These are phyloP conservation scores for Probaryconus sp. DNA, from an alignment of 1,140 invertebrate genomes.

Conservation along the genomic window DNA sequence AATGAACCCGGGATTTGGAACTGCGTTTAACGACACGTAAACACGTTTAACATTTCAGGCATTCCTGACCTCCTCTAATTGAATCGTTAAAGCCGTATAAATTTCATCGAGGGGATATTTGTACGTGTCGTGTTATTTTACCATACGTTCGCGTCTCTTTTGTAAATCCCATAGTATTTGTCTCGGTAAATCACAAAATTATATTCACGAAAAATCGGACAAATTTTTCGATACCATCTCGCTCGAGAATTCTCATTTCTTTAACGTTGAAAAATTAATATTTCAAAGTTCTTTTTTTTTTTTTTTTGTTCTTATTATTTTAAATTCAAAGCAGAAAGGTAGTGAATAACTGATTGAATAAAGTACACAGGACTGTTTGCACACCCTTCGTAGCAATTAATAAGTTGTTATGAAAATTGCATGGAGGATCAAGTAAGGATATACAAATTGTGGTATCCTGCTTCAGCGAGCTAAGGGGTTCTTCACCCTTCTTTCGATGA, in stretches of 20 bases:
- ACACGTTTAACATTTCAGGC: conserved; percentile 4
- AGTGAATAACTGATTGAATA: conserved; percentile 33
- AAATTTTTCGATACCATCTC: too few relatives aligned
- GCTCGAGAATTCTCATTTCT: too few relatives aligned
- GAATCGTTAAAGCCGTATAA: conserved; percentile 40
- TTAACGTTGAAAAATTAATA: conserved; percentile 20
- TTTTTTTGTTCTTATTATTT: too few relatives aligned
- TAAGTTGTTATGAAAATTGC: conserved; percentile 53
- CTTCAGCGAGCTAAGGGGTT: conserved; percentile 43
- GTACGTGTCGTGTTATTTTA: too few relatives aligned
- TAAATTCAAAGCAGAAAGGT: conserved; percentile 4
- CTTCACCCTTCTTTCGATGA: conserved; percentile 54
- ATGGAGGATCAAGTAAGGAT: conserved; percentile 19
- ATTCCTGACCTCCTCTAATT: conserved; percentile 14
- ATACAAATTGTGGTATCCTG: conserved; percentile 45
- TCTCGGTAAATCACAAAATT: too few relatives aligned
- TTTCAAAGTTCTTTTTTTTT: not conserved
- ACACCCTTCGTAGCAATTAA: conserved; percentile 50
- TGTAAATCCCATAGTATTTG: too few relatives aligned
- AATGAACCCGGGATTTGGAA: conserved; percentile 46
- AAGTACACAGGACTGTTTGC: conserved; percentile 38
- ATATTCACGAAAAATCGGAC: too few relatives aligned
- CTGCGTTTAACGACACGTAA: conserved; percentile 46
- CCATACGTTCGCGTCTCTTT: too few relatives aligned
- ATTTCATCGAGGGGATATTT: too few relatives aligned